Conservation (phyloP, 2,888 invertebrate species). For the Laothoe populi region DNA sequence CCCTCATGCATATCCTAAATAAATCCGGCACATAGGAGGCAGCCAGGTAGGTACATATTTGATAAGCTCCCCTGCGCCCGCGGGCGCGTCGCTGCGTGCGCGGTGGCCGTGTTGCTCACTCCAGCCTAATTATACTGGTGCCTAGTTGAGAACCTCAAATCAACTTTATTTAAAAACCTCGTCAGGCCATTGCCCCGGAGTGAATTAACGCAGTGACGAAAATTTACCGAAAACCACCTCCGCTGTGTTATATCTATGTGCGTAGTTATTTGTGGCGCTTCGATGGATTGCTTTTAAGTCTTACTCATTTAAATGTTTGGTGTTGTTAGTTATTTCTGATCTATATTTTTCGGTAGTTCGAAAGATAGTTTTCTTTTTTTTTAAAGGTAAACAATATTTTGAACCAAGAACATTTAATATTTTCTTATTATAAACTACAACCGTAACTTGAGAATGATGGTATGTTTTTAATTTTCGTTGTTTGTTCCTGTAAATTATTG, state of each 20-base stretch:
- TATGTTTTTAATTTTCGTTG: not conserved
- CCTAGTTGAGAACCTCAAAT: slow-evolving; percentile 67
- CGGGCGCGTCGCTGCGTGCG: slow-evolving; percentile 55
- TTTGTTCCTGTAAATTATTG: slow-evolving; percentile 27
- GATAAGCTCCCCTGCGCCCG: slow-evolving; percentile 74
- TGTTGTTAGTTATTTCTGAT: not conserved
- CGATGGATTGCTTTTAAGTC: not conserved
- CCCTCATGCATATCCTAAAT: slow-evolving; percentile 85
- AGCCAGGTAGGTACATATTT: slow-evolving; percentile 82
- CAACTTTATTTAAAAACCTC: slow-evolving; percentile 61
- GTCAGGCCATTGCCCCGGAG: slow-evolving; percentile 43
- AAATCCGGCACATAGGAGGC: slow-evolving; percentile 79
- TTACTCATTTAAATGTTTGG: not conserved
- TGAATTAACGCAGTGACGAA: slow-evolving; percentile 36
- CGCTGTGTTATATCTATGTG: slow-evolving; percentile 32
- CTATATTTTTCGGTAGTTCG: not conserved
- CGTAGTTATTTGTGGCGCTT: slow-evolving; percentile 3
- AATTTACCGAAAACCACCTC: slow-evolving; percentile 36
- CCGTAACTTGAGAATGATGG: no score
- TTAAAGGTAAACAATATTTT: not conserved
- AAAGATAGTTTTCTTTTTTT: not conserved
- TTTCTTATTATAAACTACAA: not conserved
- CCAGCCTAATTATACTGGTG: slow-evolving; percentile 74
- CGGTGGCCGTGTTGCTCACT: slow-evolving; percentile 58
- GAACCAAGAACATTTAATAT: not conserved